phyloP scores from a whole-genome alignment of 2,888 invertebrate species.

The Xestia c-nigrum region DNA sequence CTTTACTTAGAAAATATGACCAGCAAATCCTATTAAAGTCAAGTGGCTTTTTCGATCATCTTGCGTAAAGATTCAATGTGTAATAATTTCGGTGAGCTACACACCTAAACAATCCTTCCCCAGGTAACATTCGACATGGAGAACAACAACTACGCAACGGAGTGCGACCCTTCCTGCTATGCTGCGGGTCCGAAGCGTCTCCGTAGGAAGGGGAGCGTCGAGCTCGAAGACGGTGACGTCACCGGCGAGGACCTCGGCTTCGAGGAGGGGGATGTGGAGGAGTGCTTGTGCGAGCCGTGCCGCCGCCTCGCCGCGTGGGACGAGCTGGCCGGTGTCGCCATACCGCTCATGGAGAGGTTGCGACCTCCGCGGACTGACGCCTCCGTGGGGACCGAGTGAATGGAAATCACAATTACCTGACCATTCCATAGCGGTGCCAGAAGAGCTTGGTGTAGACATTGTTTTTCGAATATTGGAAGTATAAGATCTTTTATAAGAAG shows the following conservation, averaged over 20 bases:
- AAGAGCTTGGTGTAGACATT: background rate
- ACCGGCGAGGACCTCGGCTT: slow-evolving; percentile 85
- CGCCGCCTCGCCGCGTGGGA: slow-evolving; percentile 91
- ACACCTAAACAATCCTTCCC: background rate
- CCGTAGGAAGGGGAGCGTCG: slow-evolving; percentile 24
- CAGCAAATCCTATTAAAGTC: background rate
- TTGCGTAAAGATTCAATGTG: background rate
- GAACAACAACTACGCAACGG: slow-evolving; percentile 74
- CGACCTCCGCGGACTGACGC: slow-evolving; percentile 85
- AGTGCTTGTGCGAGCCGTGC: slow-evolving; percentile 83
- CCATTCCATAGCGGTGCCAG: slow-evolving; percentile 3
- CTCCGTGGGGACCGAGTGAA: slow-evolving; percentile 83
- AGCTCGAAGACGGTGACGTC: slow-evolving; percentile 71
- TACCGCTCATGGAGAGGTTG: slow-evolving; percentile 93
- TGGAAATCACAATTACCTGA: background rate
- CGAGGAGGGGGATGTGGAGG: slow-evolving; percentile 83
- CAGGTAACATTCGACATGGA: slow-evolving; percentile 82
- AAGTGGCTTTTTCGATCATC: background rate
- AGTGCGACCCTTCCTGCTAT: slow-evolving; percentile 53
- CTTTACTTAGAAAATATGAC: background rate
- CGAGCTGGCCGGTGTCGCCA: slow-evolving; percentile 93
- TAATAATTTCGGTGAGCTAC: background rate
- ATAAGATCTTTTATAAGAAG: background rate
- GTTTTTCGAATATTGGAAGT: background rate
- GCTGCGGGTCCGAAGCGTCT: slow-evolving; percentile 25